These are phyloP conservation scores for Gymnogyps californianus DNA, from an alignment of 2,113 vertebrate genomes.

Conservation along the genomic window DNA sequence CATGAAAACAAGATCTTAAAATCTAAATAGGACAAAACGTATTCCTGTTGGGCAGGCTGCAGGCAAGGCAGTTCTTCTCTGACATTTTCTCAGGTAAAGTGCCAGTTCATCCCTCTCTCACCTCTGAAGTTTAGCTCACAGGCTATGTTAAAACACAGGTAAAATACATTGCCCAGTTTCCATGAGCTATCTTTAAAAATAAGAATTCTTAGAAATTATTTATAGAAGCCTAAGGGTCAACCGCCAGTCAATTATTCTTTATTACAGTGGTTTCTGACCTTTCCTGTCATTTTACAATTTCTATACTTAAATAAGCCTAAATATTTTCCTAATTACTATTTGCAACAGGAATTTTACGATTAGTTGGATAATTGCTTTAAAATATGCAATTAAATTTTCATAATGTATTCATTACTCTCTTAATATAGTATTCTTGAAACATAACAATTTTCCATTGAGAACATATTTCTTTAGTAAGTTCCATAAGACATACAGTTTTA, in stretches of 20 bases:
- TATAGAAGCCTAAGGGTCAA: neutral
- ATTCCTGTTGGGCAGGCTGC: neutral
- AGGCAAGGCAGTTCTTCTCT: neutral
- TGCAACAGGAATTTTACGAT: neutral
- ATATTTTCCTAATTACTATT: neutral
- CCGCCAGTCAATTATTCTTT: neutral
- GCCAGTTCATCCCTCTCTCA: neutral
- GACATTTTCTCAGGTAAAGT: neutral
- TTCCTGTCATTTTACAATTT: neutral
- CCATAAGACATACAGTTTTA: neutral
- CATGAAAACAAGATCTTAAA: neutral
- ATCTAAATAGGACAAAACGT: neutral
- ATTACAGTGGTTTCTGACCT: neutral
- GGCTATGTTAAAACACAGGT: neutral
- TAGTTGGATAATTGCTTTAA: conserved; percentile 5
- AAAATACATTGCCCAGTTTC: accelerated
- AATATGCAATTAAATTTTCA: conserved; percentile 4
- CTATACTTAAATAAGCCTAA: neutral
- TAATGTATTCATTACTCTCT: conserved; percentile 1
- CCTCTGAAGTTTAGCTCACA: neutral
- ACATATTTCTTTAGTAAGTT: conserved; percentile 14
- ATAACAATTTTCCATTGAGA: neutral
- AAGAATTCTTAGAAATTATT: neutral
- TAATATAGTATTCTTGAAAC: neutral
- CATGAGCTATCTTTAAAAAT: neutral